Conservation (phyloP, 1,140 invertebrate genomes). For the Trichogramma pretiosum region DNA sequence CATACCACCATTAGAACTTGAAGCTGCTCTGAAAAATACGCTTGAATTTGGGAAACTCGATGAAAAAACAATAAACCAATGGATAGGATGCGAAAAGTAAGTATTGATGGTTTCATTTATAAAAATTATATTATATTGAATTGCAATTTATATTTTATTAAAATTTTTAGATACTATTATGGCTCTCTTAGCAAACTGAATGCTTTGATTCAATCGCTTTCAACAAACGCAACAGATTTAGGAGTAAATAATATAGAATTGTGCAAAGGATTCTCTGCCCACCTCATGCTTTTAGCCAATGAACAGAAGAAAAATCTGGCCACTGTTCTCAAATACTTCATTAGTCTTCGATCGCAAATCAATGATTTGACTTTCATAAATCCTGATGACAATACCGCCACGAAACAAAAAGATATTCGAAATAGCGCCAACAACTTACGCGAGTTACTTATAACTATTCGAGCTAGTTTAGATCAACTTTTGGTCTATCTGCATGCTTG, state of each 20-base stretch:
- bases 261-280: constrained; percentile 69
- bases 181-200: constrained; percentile 61
- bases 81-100: constrained; percentile 68
- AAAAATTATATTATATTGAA: not conserved
- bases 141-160: not conserved
- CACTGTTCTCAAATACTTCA: constrained; percentile 32
- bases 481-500: constrained; percentile 51
- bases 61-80: constrained; percentile 43
- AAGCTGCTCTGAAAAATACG: constrained; percentile 43
- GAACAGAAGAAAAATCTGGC: constrained; percentile 40
- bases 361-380: constrained; percentile 23
- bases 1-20: constrained; percentile 54
- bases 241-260: constrained; percentile 72
- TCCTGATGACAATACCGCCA: constrained; percentile 11
- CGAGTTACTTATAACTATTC: constrained; percentile 43
- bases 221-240: constrained; percentile 65
- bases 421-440: constrained; percentile 35
- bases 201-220: constrained; percentile 55
- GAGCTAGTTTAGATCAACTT: constrained; percentile 51
- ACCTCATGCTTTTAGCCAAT: constrained; percentile 55
- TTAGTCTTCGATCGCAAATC: constrained; percentile 33
- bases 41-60: not conserved
- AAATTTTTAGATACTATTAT: constrained; percentile 39
- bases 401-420: constrained; percentile 22
- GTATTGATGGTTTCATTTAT: not conserved